Conservation (phyloP, 2,113 vertebrate species). For the Poecilia latipinna region DNA sequence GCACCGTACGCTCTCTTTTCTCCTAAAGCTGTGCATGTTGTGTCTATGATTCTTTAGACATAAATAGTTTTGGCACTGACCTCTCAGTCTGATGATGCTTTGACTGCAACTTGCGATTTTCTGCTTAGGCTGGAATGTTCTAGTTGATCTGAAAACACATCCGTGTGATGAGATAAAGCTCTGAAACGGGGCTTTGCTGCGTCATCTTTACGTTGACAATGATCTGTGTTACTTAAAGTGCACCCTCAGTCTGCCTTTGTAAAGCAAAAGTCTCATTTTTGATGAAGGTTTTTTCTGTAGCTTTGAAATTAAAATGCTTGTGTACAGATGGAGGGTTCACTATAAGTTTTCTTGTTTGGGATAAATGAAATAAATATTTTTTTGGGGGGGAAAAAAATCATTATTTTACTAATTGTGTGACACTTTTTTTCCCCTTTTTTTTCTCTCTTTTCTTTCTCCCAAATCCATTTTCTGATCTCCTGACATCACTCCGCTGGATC, state of each 20-base stretch:
- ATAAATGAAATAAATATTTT: conserved; percentile 58
- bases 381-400: conserved; percentile 38
- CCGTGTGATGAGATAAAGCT: conserved; percentile 30
- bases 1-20: background rate
- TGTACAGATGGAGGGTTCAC: conserved; percentile 52
- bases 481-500: conserved; percentile 85
- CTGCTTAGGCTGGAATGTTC: conserved; percentile 16
- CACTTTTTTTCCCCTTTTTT: conserved; percentile 65
- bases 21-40: conserved; percentile 12
- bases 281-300: conserved; percentile 4
- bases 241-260: conserved; percentile 44
- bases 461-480: conserved; percentile 80
- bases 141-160: conserved; percentile 6
- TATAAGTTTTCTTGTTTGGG: conserved; percentile 38
- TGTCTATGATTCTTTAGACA: background rate
- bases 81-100: conserved; percentile 13
- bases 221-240: conserved; percentile 47
- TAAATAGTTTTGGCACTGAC: background rate
- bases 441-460: conserved; percentile 79
- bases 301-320: background rate
- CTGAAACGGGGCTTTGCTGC: conserved; percentile 14
- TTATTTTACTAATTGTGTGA: conserved; percentile 84
- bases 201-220: conserved; percentile 43
- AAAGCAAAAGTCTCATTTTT: conserved; percentile 3
- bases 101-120: conserved; percentile 16